phyloP scores from a whole-genome alignment of 2,797 vertebrate species.

The Setipinna tenuifilis region DNA sequence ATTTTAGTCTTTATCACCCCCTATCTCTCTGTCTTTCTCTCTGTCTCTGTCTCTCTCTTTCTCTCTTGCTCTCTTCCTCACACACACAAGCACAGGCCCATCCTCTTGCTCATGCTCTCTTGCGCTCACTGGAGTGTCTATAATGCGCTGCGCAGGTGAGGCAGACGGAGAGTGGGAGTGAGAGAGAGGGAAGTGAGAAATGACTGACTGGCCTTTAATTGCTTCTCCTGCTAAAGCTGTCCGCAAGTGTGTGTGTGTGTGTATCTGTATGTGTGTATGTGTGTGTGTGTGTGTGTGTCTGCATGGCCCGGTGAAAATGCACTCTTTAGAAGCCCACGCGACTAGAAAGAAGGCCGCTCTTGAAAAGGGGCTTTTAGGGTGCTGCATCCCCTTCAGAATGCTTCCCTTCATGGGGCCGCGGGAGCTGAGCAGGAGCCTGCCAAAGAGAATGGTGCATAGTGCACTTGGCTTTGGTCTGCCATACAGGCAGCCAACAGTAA shows the following conservation, averaged over 20 bases:
- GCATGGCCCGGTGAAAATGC: neutral
- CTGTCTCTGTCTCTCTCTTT: neutral
- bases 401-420: neutral
- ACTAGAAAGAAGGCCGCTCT: neutral
- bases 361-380: neutral
- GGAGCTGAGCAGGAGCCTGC: no score
- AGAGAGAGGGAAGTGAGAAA: slow-evolving; percentile 24
- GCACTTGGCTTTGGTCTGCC: neutral
- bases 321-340: neutral
- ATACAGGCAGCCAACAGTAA: neutral
- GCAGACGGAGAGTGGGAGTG: slow-evolving; percentile 29
- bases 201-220: slow-evolving; percentile 14
- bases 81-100: neutral
- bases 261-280: neutral
- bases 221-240: neutral
- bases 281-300: neutral
- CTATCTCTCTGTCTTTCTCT: neutral
- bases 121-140: neutral
- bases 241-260: neutral
- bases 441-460: neutral
- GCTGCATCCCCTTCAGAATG: slow-evolving; percentile 7
- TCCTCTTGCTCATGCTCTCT: neutral
- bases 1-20: no score
- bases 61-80: neutral
- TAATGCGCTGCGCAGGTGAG: slow-evolving; percentile 3